Evolutionary conservation across 1,140 invertebrate genomes (phyloP), one percentile per base, ranked within the genome.

Genomic region (Bombus polaris): DNA sequence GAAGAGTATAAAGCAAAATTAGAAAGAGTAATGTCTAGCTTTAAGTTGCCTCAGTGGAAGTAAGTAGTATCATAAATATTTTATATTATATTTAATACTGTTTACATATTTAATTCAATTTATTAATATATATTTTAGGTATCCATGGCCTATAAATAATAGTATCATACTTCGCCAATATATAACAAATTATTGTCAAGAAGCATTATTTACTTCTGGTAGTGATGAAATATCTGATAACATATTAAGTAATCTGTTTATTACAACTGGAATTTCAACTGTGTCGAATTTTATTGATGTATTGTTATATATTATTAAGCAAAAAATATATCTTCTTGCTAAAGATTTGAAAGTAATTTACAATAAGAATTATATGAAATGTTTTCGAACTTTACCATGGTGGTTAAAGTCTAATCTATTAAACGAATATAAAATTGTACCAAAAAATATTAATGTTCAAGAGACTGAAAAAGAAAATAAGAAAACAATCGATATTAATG

Each of bases 321-420:
- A 90, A 28, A 95, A 94, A 79, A 90, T 94, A 32, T 76, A 83
- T 53, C 59, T 88, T 18, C 42, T 95, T 10, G 85, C 90, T 2
- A 59, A 85, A 25, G 80, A 94, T n/a, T 73, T 93, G 15, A 91
- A 72, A 57, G 92, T 94, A 1, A 92, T 95, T 68, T 95, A 95
- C 39, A 95, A 95, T 53, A 95, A 92, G 81, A 92, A 95, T 88
- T 91, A 94, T 22, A 77, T 95, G 0, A 94, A 92, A 74, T 87
- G 93, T 42, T 95, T 95, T 66, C 88, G 90, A 65, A 92, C 88
- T 6, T 89, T 94, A 47, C 94, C 94, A 0, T 95, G 94, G 94
- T 95, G 95, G 94, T 95, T 94, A 18, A 94, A 95, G 59, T 95
- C 95, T 0, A 91, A 81, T 32, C 74, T 90, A 42, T 87, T 95